A percentile compares a stretch with the other conserved stretches of the same genome.
Conservation (phyloP, 2,888 invertebrate genomes). For the Eucriotettix oculatus region DNA sequence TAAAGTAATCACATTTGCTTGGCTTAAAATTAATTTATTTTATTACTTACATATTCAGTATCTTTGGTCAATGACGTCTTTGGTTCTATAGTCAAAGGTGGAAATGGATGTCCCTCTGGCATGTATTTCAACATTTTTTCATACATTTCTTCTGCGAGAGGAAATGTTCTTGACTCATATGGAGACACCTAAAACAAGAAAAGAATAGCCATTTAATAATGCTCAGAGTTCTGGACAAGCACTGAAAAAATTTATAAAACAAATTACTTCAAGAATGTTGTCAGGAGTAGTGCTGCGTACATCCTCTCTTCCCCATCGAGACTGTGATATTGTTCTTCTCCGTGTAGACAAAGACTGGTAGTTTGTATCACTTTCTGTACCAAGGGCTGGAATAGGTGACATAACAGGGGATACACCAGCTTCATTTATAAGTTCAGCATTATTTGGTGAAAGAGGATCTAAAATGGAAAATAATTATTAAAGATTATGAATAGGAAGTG, state of each 20-base stretch:
- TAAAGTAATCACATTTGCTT: no score
- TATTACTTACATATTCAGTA: constrained; percentile 5
- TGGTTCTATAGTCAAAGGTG: constrained; percentile 9
- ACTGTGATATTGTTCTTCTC: constrained; percentile 34
- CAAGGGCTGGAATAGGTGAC: constrained; percentile 35
- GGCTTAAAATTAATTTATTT: no score
- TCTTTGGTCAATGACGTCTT: constrained; percentile 8
- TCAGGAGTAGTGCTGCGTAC: constrained; percentile 15
- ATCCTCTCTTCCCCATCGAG: constrained; percentile 26
- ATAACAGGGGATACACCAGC: constrained; percentile 29
- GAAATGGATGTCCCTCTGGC: constrained; percentile 41
- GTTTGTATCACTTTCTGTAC: not conserved
- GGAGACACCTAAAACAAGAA: constrained; percentile 41
- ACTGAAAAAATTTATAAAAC: no score
- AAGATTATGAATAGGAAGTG: no score
- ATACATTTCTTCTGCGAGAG: constrained; percentile 51
- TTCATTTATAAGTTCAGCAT: constrained; percentile 25
- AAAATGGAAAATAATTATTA: constrained; percentile 8
- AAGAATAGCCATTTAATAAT: no score
- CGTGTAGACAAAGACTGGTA: constrained; percentile 17
- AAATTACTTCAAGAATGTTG: not conserved
- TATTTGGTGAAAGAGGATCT: constrained; percentile 45
- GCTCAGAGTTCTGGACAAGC: no score
- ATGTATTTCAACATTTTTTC: constrained; percentile 49
- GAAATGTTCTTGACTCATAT: constrained; percentile 59